Evolutionary conservation across 2,888 invertebrate genomes (phyloP).

Genomic region (Yponomeuta evonymella): DNA sequence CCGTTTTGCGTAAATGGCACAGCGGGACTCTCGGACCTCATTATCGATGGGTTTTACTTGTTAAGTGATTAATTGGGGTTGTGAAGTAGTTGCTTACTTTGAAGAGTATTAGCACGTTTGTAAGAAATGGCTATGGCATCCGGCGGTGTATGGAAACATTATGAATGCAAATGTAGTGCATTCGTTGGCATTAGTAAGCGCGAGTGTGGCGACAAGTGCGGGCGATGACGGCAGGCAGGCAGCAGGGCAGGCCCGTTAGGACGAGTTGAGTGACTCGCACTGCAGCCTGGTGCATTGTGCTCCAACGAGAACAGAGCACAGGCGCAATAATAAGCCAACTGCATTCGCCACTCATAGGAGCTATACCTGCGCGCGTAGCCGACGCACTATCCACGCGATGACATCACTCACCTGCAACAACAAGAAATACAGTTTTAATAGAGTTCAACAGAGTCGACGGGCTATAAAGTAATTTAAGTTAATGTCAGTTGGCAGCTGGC

Average conservation of each 20-base stretch:
- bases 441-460: neutral
- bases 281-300: slow-evolving; percentile 75
- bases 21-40: slow-evolving; percentile 49
- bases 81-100: slow-evolving; percentile 12
- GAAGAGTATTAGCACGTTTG: neutral
- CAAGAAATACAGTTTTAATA: slow-evolving; percentile 25
- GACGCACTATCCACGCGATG: neutral
- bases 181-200: slow-evolving; percentile 56
- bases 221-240: slow-evolving; percentile 59
- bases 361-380: slow-evolving; percentile 40
- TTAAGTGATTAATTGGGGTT: slow-evolving; percentile 14
- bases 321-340: slow-evolving; percentile 59
- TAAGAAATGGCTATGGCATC: neutral
- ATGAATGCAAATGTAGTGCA: slow-evolving; percentile 45
- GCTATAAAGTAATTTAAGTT: neutral
- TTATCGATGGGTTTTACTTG: slow-evolving; percentile 25
- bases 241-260: slow-evolving; percentile 72
- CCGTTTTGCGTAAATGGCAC: slow-evolving; percentile 41
- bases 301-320: slow-evolving; percentile 69
- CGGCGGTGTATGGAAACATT: slow-evolving; percentile 36
- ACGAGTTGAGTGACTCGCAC: slow-evolving; percentile 68
- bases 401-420: slow-evolving; percentile 60
- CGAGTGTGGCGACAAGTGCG: slow-evolving; percentile 54
- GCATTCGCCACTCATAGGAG: slow-evolving; percentile 21
- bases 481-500: neutral